Base-by-base conservation (phyloP, 2,888 invertebrate species). In the Coelopa pilipes region DNA sequence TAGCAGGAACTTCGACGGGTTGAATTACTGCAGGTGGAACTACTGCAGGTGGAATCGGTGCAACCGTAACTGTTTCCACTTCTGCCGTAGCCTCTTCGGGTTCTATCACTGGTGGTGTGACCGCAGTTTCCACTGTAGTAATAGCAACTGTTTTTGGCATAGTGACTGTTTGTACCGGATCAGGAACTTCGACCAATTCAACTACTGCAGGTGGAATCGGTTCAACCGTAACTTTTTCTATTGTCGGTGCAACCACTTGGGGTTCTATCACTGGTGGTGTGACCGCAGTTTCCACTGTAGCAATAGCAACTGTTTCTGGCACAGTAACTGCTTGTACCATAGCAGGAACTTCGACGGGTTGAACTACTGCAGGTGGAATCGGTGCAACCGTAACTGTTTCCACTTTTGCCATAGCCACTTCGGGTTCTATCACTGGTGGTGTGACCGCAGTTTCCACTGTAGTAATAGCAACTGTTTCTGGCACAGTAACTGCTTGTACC, bases 91-190 rank as follows among this genome's bases (percentile, higher is more conserved):
- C 46, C 47, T 53, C 21, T 65, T 13, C 11, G 46, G 45, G 5
- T 63, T 63, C 63, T 63, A 17, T n/a, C n/a, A 45, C 4, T 63
- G 46, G n/a, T 3, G 63, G 13, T 21, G 46, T 45, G 21, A 17
- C 15, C n/a, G 15, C 21, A 46, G 5, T 45, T 11, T 60, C 49
- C 11, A n/a, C 17, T 15, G 19, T 7, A 34, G 34, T 15, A n/a
- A 13, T 34, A n/a, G 57, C 5, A 19, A 34, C 34, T 4, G 45
- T 17, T 60, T 7, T 13, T 34, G 34, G 15, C 45, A n/a, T 17
- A 46, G 9, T 45, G 45, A 72, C 50, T n/a, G n/a, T 1, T 63
- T 17, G 21, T 45, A n/a, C 70, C 21, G 62, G 17, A 45, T 60
- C 55, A 50, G 19, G 66, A 45, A 46, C 21, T 4, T 55, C n/a